phyloP scores from a whole-genome alignment of 2,797 vertebrate genomes.

The Sylvilagus floridanus region DNA sequence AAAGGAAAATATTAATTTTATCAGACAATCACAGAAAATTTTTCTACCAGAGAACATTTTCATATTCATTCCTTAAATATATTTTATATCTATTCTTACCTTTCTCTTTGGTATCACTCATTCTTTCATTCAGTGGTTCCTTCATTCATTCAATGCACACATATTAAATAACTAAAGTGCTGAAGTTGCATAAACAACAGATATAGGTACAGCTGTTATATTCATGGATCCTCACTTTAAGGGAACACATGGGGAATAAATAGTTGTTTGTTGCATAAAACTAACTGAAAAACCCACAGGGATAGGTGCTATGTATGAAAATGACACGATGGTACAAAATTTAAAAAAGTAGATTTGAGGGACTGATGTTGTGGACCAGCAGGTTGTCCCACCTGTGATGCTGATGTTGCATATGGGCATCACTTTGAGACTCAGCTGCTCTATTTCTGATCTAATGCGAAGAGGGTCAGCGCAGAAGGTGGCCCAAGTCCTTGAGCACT shows the following conservation, averaged over 20 bases:
- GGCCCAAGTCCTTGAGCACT: too few species aligned
- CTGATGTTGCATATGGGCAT: too few species aligned
- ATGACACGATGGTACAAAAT: rapidly evolving
- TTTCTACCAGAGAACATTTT: not conserved
- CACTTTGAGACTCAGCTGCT: too few species aligned
- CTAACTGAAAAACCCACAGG: not conserved
- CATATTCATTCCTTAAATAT: not conserved
- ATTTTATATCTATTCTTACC: not conserved
- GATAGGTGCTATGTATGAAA: not conserved
- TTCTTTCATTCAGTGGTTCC: not conserved
- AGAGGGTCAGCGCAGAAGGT: too few species aligned
- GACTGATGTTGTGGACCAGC: too few species aligned
- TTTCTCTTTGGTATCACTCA: not conserved
- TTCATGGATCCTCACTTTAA: not conserved
- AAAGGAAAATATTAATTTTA: not conserved
- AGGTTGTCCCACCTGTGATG: too few species aligned
- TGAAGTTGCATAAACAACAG: not conserved
- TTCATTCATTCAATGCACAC: not conserved
- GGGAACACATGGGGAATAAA: not conserved
- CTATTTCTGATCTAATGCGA: too few species aligned
- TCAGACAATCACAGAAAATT: not conserved
- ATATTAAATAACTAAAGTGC: not conserved
- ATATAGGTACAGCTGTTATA: not conserved
- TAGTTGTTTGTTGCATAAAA: not conserved
- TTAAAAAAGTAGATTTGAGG: not conserved